These are phyloP conservation scores for Drosophila fuyamai DNA, from an alignment of 1,140 invertebrate genomes.

Conservation along the genomic window DNA sequence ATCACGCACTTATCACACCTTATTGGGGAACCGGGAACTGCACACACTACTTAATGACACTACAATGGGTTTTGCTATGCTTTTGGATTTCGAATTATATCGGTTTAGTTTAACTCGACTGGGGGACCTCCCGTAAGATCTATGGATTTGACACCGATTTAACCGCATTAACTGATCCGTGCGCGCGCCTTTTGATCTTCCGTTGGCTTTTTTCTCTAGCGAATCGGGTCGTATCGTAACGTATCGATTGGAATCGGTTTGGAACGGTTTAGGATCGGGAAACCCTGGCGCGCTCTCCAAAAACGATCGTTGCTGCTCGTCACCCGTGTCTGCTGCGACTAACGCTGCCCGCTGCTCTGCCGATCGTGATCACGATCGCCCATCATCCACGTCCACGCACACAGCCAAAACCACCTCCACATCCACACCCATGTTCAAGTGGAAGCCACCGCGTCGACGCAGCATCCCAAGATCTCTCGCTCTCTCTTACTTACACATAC, in stretches of 20 bases:
- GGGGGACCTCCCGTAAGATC: conserved; percentile 30
- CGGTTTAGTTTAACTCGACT: conserved; percentile 2
- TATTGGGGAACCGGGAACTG: conserved; percentile 32
- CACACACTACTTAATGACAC: conserved; percentile 45
- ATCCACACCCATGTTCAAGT: conserved; percentile 19
- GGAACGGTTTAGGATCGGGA: conserved; percentile 19
- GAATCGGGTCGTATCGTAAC: conserved; percentile 13
- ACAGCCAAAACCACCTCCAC: conserved; percentile 2
- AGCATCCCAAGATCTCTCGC: conserved; percentile 63
- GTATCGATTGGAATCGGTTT: conserved; percentile 9
- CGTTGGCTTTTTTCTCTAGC: conserved; percentile 8
- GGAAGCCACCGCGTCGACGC: conserved; percentile 47
- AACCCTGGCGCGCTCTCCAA: conserved; percentile 48
- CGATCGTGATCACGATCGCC: conserved; percentile 36
- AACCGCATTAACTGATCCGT: conserved; percentile 38
- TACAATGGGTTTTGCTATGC: conserved; percentile 16
- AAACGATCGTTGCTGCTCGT: conserved; percentile 80
- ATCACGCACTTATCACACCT: conserved; percentile 83
- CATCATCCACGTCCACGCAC: conserved; percentile 43
- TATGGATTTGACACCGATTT: conserved; percentile 15
- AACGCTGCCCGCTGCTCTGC: conserved; percentile 57
- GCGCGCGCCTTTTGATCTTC: conserved; percentile 32
- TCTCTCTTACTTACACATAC: conserved; percentile 27
- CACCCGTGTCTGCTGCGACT: conserved; percentile 83
- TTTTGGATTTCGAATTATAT: conserved; percentile 9